Evolutionary conservation across 2,888 invertebrate species (phyloP).

Genomic region (Melanophora roralis): DNA sequence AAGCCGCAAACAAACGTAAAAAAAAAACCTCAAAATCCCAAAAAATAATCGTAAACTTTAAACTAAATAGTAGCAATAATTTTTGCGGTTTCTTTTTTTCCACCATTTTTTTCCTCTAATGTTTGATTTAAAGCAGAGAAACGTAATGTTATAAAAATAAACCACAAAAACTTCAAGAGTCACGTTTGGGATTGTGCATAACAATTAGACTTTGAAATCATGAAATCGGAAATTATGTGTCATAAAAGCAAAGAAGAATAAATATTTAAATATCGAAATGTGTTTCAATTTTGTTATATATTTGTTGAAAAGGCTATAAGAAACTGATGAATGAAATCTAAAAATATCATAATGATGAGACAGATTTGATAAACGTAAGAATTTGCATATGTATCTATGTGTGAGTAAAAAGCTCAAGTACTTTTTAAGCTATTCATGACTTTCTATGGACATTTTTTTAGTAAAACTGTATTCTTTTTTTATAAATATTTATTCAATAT

Average conservation of each 20-base stretch:
- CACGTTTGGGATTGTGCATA: background rate
- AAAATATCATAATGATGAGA: constrained; percentile 11
- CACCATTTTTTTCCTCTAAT: background rate
- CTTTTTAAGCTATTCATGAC: too few species aligned
- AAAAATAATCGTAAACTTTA: background rate
- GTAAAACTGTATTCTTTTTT: background rate
- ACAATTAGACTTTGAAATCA: background rate
- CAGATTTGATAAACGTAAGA: background rate
- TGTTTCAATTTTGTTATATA: too few species aligned
- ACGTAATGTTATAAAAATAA: background rate
- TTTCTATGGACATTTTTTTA: background rate
- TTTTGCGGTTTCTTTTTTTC: background rate
- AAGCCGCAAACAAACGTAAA: constrained; percentile 14
- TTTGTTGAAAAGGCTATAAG: background rate
- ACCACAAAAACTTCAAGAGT: background rate
- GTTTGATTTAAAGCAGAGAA: background rate
- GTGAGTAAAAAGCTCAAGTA: too few species aligned
- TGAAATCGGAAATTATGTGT: background rate
- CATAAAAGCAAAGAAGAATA: background rate
- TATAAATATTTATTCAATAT: too few species aligned
- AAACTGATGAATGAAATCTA: background rate
- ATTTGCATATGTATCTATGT: too few species aligned
- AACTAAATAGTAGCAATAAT: background rate
- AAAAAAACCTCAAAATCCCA: constrained; percentile 11
- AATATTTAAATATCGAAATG: background rate